phyloP scores from a whole-genome alignment of 2,113 vertebrate species.

The Paratilapia polleni region DNA sequence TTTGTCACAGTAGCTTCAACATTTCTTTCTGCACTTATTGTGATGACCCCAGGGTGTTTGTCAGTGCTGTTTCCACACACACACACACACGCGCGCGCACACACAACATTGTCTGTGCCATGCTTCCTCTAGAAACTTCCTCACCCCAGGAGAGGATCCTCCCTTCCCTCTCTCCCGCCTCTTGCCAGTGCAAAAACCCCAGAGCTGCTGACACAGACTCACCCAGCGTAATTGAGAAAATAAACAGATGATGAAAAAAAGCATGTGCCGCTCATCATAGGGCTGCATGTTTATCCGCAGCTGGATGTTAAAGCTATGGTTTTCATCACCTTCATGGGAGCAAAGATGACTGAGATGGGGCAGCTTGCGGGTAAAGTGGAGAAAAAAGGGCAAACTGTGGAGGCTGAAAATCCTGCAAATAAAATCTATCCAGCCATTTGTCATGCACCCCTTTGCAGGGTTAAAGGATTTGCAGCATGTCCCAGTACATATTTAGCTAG shows the following conservation, averaged over 20 bases:
- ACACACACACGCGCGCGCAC: not conserved
- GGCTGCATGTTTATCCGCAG: slow-evolving; percentile 47
- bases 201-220: slow-evolving; percentile 54
- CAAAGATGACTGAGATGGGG: slow-evolving; percentile 9
- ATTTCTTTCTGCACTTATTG: slow-evolving; percentile 2
- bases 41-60: not conserved
- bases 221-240: slow-evolving; percentile 53
- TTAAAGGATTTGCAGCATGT: not conserved
- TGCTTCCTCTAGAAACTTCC: slow-evolving; percentile 14
- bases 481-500: not conserved
- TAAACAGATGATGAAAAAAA: slow-evolving; percentile 49
- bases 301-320: slow-evolving; percentile 12
- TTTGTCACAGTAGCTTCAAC: not conserved
- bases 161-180: not conserved
- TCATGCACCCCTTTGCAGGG: not conserved
- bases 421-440: not conserved
- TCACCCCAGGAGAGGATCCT: slow-evolving; percentile 14
- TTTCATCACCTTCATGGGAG: slow-evolving; percentile 21
- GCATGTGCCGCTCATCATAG: not conserved
- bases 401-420: not conserved
- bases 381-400: not conserved
- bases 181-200: slow-evolving; percentile 38
- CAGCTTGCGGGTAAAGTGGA: not conserved
- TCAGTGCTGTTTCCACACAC: not conserved
- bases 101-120: not conserved